Conservation (phyloP, 2,113 vertebrate genomes). For the Gasterosteus nipponicus region DNA sequence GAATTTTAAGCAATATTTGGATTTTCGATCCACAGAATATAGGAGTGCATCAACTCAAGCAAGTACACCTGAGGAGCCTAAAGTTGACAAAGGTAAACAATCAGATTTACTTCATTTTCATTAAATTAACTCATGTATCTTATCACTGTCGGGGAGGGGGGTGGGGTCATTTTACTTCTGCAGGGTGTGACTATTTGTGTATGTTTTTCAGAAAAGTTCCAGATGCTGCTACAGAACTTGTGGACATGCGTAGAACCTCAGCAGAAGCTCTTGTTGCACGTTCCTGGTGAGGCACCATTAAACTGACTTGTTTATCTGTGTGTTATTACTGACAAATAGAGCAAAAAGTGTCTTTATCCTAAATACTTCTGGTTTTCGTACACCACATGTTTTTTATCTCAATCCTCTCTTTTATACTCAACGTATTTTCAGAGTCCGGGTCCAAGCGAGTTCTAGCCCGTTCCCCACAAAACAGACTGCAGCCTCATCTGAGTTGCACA, state of each 20-base stretch:
- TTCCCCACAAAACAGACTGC: constrained; percentile 22
- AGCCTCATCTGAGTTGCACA: neutral
- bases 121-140: neutral
- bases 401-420: neutral
- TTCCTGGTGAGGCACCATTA: constrained; percentile 55
- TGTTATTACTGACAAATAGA: neutral
- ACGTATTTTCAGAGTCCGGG: constrained; percentile 50
- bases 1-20: neutral
- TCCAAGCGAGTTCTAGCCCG: constrained; percentile 2
- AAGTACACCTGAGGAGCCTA: constrained; percentile 73
- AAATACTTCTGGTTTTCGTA: neutral
- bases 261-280: constrained; percentile 23
- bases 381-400: neutral
- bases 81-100: constrained; percentile 89
- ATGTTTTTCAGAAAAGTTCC: constrained; percentile 85
- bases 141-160: neutral
- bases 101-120: neutral
- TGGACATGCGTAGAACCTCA: constrained; percentile 88
- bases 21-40: constrained; percentile 73
- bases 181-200: neutral
- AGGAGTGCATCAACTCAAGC: constrained; percentile 85
- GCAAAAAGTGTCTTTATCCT: neutral
- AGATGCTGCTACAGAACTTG: constrained; percentile 86
- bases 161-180: neutral
- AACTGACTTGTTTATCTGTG: neutral